These are phyloP conservation scores for Epiblema foenella DNA, from an alignment of 2,888 invertebrate genomes.

Conservation along the genomic window DNA sequence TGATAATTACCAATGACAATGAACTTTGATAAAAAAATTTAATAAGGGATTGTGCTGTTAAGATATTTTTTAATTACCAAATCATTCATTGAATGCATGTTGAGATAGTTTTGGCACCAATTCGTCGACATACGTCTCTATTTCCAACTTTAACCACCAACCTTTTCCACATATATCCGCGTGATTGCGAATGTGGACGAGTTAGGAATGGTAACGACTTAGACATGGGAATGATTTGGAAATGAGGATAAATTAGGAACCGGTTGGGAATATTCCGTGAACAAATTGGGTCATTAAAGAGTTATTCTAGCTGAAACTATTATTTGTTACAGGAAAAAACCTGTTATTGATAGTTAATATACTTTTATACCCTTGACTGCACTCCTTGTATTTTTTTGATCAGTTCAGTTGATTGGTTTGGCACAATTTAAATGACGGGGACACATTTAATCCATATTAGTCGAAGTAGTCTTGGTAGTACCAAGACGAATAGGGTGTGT, in stretches of 20 bases:
- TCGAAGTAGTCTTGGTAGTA: too few species aligned
- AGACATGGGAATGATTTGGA: too few species aligned
- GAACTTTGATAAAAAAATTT: slow-evolving; percentile 30
- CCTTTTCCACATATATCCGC: neutral
- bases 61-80: slow-evolving; percentile 7
- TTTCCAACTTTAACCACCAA: too few species aligned
- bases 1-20: slow-evolving; percentile 28
- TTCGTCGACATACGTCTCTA: neutral
- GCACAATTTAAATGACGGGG: too few species aligned
- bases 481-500: too few species aligned
- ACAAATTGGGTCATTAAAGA: neutral
- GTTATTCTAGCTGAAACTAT: too few species aligned
- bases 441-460: too few species aligned
- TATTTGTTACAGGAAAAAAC: too few species aligned
- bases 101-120: neutral
- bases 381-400: neutral
- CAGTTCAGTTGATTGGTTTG: neutral
- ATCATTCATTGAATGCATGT: slow-evolving; percentile 15
- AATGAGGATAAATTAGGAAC: too few species aligned
- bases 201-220: neutral
- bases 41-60: too few species aligned
- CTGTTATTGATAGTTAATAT: too few species aligned
- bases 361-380: neutral
- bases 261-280: too few species aligned
- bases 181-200: neutral